Evolutionary conservation across 2,888 invertebrate species (phyloP).

Genomic region (Diadegma fenestrale): DNA sequence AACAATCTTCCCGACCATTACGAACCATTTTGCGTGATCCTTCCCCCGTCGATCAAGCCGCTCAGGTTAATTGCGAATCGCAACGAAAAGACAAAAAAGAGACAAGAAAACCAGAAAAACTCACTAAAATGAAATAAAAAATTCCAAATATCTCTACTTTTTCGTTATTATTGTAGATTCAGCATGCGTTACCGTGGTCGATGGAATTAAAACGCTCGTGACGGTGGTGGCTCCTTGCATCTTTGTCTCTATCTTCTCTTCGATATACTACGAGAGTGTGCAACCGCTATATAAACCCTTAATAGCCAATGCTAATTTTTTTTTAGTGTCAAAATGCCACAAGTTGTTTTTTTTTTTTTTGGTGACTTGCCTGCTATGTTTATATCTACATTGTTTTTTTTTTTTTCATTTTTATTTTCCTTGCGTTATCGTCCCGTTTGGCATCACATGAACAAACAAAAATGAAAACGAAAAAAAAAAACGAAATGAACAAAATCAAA

Average conservation of each 20-base stretch:
- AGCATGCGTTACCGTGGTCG: slow-evolving; percentile 85
- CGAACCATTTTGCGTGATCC: slow-evolving; percentile 8
- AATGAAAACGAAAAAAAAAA: slow-evolving; percentile 24
- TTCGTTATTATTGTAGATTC: slow-evolving; percentile 84
- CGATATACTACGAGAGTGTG: slow-evolving; percentile 67
- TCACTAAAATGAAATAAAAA: slow-evolving; percentile 6
- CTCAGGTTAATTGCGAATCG: no score
- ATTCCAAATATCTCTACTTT: slow-evolving; percentile 77
- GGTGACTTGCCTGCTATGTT: slow-evolving; percentile 24
- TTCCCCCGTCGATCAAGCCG: slow-evolving; percentile 8
- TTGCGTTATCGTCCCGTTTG: slow-evolving; percentile 79
- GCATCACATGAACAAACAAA: slow-evolving; percentile 59
- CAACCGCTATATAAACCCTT: slow-evolving; percentile 55
- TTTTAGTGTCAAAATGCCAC: slow-evolving; percentile 11
- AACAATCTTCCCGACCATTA: slow-evolving; percentile 11
- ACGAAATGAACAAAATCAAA: slow-evolving; percentile 37
- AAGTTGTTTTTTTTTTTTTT: slow-evolving; percentile 34
- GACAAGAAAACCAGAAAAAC: not conserved
- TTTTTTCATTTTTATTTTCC: slow-evolving; percentile 75
- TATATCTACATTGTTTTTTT: slow-evolving; percentile 66
- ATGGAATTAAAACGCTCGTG: slow-evolving; percentile 83
- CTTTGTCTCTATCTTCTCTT: slow-evolving; percentile 66
- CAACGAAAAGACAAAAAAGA: no score
- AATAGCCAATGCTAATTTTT: slow-evolving; percentile 31
- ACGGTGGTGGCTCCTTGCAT: slow-evolving; percentile 81